phyloP scores from a whole-genome alignment of 2,888 invertebrate species.

The Drosophila ezoana region DNA sequence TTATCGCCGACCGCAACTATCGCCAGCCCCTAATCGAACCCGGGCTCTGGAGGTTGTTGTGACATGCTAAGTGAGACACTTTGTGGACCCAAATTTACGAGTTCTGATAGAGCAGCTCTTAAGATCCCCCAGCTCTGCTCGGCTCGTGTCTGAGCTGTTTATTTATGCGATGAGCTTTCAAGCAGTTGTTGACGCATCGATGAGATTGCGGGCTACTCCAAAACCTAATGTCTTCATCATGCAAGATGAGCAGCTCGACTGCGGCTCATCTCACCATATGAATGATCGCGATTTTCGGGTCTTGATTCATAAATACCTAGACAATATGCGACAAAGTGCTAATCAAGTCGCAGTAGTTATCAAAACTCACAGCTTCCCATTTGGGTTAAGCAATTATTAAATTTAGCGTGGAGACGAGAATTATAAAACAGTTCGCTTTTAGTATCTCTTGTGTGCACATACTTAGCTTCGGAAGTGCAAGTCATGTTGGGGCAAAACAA shows the following conservation, averaged over 20 bases:
- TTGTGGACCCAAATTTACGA: slow-evolving; percentile 57
- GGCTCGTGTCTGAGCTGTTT: slow-evolving; percentile 27
- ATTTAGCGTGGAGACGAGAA: slow-evolving; percentile 27
- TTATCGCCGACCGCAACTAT: slow-evolving; percentile 39
- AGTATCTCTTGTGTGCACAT: slow-evolving; percentile 5
- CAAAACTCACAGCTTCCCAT: slow-evolving; percentile 18
- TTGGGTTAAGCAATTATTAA: slow-evolving; percentile 26
- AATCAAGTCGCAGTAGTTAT: slow-evolving; percentile 16
- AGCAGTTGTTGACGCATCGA: slow-evolving; percentile 69
- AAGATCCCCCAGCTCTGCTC: slow-evolving; percentile 9
- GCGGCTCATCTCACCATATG: neutral
- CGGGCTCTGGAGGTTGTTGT: slow-evolving; percentile 55
- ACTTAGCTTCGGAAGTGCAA: slow-evolving; percentile 5
- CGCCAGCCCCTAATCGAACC: slow-evolving; percentile 40
- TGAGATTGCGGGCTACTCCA: slow-evolving; percentile 46
- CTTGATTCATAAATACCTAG: neutral
- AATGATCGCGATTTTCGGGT: neutral
- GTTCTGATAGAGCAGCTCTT: slow-evolving; percentile 43
- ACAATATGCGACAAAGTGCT: slow-evolving; percentile 14
- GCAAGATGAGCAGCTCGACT: neutral
- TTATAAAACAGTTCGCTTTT: slow-evolving; percentile 5
- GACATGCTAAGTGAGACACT: slow-evolving; percentile 72
- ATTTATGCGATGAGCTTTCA: slow-evolving; percentile 63
- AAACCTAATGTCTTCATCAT: slow-evolving; percentile 50
- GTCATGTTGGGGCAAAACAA: slow-evolving; percentile 5